Evolutionary conservation across 2,888 invertebrate species (phyloP).

Genomic region (Helleia helle): DNA sequence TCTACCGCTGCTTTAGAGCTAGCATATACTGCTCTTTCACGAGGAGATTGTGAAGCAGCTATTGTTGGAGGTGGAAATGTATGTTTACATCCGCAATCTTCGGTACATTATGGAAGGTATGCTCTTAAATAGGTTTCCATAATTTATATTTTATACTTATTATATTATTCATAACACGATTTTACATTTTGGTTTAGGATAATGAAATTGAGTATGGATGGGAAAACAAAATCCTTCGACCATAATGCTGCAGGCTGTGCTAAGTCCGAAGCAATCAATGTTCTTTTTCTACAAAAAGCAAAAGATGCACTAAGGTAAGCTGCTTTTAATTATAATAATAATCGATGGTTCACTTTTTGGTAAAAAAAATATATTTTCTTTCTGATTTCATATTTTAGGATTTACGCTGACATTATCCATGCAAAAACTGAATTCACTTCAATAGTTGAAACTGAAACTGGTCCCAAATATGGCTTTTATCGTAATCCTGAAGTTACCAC

Average conservation of each 20-base stretch:
- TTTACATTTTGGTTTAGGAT: background rate
- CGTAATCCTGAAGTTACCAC: slow-evolving; percentile 24
- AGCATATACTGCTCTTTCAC: slow-evolving; percentile 31
- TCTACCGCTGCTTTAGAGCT: slow-evolving; percentile 33
- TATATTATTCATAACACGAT: background rate
- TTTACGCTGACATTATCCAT: slow-evolving; percentile 30
- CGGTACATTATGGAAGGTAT: slow-evolving; percentile 22
- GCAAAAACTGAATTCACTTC: slow-evolving; percentile 26
- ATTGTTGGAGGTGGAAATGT: slow-evolving; percentile 74
- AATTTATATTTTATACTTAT: background rate
- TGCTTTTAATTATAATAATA: background rate
- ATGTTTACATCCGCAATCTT: slow-evolving; percentile 57
- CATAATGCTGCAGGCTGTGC: slow-evolving; percentile 78
- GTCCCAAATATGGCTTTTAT: slow-evolving; percentile 26
- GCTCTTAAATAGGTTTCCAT: background rate
- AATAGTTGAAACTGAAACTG: slow-evolving; percentile 14
- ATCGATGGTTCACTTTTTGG: too few relatives aligned
- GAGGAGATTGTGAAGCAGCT: slow-evolving; percentile 53
- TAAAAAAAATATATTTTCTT: too few relatives aligned
- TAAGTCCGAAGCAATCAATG: slow-evolving; percentile 79
- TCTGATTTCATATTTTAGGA: slow-evolving; percentile 28
- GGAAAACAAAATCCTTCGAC: slow-evolving; percentile 69
- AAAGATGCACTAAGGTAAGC: slow-evolving; percentile 24
- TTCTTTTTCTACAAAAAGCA: slow-evolving; percentile 78
- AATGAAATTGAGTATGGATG: slow-evolving; percentile 71